Evolutionary conservation across 2,113 vertebrate species (phyloP).

Genomic region (Boulengeromyrus knoepffleri): DNA sequence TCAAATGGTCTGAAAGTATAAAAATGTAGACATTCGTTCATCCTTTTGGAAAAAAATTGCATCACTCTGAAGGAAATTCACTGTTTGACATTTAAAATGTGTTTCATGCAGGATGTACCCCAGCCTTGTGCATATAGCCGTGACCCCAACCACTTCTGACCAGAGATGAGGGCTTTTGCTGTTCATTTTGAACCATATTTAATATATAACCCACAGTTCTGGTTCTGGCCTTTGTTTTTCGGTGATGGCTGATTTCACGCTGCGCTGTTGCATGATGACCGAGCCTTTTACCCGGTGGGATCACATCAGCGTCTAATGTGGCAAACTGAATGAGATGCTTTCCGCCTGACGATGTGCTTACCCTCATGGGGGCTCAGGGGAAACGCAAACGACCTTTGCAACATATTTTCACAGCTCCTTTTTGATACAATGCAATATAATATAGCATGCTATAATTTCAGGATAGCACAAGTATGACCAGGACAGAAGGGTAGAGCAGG

Average conservation of each 20-base stretch:
- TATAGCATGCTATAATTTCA: background rate
- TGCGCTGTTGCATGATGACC: conserved; percentile 5
- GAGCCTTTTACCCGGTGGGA: conserved; percentile 9
- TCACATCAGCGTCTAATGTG: conserved; percentile 11
- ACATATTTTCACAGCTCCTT: background rate
- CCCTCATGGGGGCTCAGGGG: background rate
- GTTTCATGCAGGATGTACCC: background rate
- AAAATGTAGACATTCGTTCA: background rate
- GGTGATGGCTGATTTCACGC: conserved; percentile 13
- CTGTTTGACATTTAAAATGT: background rate
- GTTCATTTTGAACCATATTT: background rate
- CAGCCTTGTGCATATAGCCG: background rate
- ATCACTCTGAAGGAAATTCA: background rate
- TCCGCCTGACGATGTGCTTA: background rate
- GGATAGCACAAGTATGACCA: background rate
- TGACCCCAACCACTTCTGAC: background rate
- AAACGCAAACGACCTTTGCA: background rate
- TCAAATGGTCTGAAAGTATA: background rate
- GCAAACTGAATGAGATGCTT: background rate
- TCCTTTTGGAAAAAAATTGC: background rate
- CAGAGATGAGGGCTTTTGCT: background rate
- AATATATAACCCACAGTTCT: background rate
- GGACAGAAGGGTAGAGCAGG: background rate
- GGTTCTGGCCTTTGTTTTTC: conserved; percentile 11
- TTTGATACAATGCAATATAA: background rate